Evolutionary conservation across 2,113 vertebrate genomes (phyloP).

Genomic region (Sardina pilchardus): DNA sequence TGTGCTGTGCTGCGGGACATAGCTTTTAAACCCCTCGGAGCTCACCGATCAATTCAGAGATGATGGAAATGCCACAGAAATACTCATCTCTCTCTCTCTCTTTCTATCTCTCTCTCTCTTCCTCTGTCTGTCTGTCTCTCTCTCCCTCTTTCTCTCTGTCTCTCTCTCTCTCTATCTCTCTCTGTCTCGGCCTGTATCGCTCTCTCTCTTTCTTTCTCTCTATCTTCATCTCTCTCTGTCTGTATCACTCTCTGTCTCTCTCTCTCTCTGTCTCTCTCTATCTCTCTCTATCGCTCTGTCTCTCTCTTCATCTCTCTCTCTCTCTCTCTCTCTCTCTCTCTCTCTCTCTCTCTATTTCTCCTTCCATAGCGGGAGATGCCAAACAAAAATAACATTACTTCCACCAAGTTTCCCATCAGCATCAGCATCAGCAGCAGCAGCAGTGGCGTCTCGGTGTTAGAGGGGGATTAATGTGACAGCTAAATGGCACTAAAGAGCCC

Average conservation of each 20-base stretch:
- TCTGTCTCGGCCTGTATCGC: too few species aligned
- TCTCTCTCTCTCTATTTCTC: neutral
- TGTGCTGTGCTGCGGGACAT: neutral
- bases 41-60: neutral
- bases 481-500: conserved; percentile 11
- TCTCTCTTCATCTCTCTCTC: neutral
- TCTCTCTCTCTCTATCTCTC: neutral
- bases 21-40: neutral
- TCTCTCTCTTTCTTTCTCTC: neutral
- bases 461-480: neutral
- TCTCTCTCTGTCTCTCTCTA: neutral
- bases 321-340: neutral
- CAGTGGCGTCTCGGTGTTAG: neutral
- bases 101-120: neutral
- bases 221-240: too few species aligned
- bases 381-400: neutral
- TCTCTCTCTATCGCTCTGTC: too few species aligned
- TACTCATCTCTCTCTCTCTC: neutral
- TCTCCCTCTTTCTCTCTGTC: too few species aligned
- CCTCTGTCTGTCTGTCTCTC: too few species aligned
- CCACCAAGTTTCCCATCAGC: neutral
- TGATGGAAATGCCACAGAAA: neutral
- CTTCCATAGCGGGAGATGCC: neutral
- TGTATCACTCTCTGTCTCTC: neutral
- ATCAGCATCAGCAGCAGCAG: too few species aligned